phyloP scores from a whole-genome alignment of 2,888 invertebrate species.

The Zaprionus bogoriensis region DNA sequence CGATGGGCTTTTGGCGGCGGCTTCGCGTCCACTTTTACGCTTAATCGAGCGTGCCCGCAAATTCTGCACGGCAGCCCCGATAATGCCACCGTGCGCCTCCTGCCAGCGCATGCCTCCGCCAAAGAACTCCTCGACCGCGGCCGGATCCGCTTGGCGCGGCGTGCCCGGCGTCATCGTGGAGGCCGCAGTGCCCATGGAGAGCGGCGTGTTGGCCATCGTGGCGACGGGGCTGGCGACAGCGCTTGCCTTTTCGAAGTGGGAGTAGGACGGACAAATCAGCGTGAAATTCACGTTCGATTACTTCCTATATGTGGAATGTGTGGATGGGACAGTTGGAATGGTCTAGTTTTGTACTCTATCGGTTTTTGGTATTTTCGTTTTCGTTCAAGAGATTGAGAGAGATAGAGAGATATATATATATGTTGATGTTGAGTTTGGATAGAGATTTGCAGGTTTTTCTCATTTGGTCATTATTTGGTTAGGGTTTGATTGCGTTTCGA shows the following conservation, averaged over 20 bases:
- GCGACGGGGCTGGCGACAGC: constrained; percentile 43
- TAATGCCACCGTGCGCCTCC: constrained; percentile 78
- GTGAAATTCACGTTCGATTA: constrained; percentile 83
- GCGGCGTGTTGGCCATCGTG: constrained; percentile 35
- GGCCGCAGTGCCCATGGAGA: constrained; percentile 24
- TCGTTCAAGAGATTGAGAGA: constrained; percentile 5
- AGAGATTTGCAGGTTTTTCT: constrained; percentile 16
- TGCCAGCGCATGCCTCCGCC: constrained; percentile 67
- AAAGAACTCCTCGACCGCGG: constrained; percentile 40
- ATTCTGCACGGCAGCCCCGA: constrained; percentile 77
- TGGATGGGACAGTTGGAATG: constrained; percentile 44
- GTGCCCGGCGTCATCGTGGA: constrained; percentile 55
- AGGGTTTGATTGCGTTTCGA: constrained; percentile 15
- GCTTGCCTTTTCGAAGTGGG: constrained; percentile 82
- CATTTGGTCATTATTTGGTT: constrained; percentile 8
- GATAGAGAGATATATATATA: constrained; percentile 27
- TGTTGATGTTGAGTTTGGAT: constrained; percentile 38
- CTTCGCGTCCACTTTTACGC: constrained; percentile 44
- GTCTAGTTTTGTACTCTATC: constrained; percentile 36
- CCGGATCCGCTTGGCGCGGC: constrained; percentile 27
- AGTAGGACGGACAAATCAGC: constrained; percentile 82
- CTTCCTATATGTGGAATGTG: constrained; percentile 75
- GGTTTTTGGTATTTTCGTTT: constrained; percentile 16
- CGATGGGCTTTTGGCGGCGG: constrained; percentile 30
- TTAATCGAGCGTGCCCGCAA: constrained; percentile 78